These are phyloP conservation scores for Epsilonema sp. DNA, from an alignment of 2,888 invertebrate genomes.

Conservation along the genomic window DNA sequence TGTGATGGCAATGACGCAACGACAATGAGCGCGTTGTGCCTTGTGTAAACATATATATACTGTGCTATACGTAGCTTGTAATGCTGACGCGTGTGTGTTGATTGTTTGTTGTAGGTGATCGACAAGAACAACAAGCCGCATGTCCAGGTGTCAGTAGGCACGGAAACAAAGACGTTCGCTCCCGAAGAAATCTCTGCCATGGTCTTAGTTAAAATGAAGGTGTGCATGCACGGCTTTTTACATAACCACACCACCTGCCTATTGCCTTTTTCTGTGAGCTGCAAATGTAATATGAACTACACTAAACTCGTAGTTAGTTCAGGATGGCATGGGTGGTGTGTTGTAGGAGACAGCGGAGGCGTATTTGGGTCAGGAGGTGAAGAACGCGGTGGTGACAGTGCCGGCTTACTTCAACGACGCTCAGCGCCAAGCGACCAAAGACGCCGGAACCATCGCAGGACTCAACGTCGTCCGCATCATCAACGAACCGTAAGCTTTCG, in stretches of 20 bases:
- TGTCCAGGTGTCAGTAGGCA: conserved; percentile 58
- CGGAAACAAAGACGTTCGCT: conserved; percentile 62
- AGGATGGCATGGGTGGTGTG: no score
- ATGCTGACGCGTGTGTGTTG: no score
- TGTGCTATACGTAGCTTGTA: no score
- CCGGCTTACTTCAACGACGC: conserved; percentile 99
- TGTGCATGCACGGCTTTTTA: background rate
- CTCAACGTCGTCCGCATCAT: conserved; percentile 81
- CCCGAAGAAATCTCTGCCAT: conserved; percentile 98
- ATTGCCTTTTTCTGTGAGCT: no score
- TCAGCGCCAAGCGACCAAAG: conserved; percentile 89
- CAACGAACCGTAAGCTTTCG: conserved; percentile 47
- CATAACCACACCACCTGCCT: no score
- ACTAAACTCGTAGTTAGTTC: no score
- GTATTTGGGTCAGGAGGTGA: conserved; percentile 70
- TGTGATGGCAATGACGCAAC: no score
- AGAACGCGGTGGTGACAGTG: background rate
- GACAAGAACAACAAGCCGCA: conserved; percentile 83
- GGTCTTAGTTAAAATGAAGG: conserved; percentile 94
- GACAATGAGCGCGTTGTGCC: no score
- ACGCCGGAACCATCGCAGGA: no score
- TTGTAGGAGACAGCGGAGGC: conserved; percentile 91
- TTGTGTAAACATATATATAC: no score
- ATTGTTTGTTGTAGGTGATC: conserved; percentile 40
- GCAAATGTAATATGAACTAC: no score